phyloP scores from a whole-genome alignment of 2,113 vertebrate species.

The Protobothrops flavoviridis region DNA sequence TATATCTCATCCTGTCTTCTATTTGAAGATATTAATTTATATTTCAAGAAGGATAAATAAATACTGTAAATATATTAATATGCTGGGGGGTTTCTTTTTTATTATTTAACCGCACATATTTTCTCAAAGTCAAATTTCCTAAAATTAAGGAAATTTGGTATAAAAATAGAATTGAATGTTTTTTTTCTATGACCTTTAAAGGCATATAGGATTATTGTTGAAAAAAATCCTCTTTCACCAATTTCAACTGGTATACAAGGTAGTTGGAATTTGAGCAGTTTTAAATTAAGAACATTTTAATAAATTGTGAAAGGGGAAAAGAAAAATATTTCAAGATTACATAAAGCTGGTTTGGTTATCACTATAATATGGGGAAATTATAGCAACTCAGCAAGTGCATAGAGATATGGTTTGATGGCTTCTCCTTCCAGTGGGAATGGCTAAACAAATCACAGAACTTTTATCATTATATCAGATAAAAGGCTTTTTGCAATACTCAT shows the following conservation, averaged over 20 bases:
- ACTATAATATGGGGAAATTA: neutral
- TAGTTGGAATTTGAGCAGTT: neutral
- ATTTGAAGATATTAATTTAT: accelerated
- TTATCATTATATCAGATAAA: neutral
- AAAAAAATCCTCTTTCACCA: neutral
- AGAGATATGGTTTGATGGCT: neutral
- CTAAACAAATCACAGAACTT: neutral
- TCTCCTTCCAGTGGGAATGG: neutral
- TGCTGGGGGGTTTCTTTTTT: neutral
- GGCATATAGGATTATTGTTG: neutral
- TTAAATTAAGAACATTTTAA: neutral
- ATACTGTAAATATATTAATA: neutral
- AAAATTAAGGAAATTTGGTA: neutral
- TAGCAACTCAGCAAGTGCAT: neutral
- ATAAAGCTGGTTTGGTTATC: neutral
- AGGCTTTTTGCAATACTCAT: neutral
- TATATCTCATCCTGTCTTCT: constrained; percentile 9
- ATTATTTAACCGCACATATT: neutral
- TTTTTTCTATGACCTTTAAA: neutral
- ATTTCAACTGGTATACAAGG: neutral
- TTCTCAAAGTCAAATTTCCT: neutral
- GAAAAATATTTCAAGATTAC: neutral
- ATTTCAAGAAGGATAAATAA: constrained; percentile 18
- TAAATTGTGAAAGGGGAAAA: neutral
- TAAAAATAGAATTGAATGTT: neutral